Conservation (phyloP, 1,140 invertebrate species). For the Drosophila kanapiae region DNA sequence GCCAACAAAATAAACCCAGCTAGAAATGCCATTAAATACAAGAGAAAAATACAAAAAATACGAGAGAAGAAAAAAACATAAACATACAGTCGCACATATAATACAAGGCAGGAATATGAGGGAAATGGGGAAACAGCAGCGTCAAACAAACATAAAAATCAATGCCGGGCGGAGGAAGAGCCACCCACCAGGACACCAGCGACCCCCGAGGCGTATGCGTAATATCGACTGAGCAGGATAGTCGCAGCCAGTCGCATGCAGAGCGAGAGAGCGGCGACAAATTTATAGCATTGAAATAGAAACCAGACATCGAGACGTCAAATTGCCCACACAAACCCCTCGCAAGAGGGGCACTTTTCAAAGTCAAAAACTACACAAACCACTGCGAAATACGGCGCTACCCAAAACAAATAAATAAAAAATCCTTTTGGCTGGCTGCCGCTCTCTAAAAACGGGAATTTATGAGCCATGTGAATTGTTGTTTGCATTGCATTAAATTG, state of each 20-base stretch:
- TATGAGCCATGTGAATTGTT: constrained; percentile 47
- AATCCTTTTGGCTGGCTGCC: constrained; percentile 22
- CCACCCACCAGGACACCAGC: constrained; percentile 55
- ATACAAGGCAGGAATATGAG: constrained; percentile 53
- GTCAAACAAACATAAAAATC: constrained; percentile 68
- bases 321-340: constrained; percentile 32
- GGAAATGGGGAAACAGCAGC: constrained; percentile 22
- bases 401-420: constrained; percentile 69
- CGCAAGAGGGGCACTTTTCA: constrained; percentile 37
- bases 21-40: constrained; percentile 81
- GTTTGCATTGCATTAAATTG: constrained; percentile 66
- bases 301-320: constrained; percentile 80
- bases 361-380: constrained; percentile 55
- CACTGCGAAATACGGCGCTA: constrained; percentile 28
- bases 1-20: constrained; percentile 79
- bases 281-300: constrained; percentile 81
- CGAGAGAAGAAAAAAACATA: constrained; percentile 25
- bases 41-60: constrained; percentile 45
- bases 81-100: constrained; percentile 40
- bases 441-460: constrained; percentile 61
- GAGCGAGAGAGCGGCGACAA: constrained; percentile 58
- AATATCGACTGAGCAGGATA: constrained; percentile 57
- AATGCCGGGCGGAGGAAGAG: constrained; percentile 66
- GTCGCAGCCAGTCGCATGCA: constrained; percentile 9
- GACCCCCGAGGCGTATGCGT: constrained; percentile 68